phyloP scores from a whole-genome alignment of 2,113 vertebrate species.

The Nothocercus julius region DNA sequence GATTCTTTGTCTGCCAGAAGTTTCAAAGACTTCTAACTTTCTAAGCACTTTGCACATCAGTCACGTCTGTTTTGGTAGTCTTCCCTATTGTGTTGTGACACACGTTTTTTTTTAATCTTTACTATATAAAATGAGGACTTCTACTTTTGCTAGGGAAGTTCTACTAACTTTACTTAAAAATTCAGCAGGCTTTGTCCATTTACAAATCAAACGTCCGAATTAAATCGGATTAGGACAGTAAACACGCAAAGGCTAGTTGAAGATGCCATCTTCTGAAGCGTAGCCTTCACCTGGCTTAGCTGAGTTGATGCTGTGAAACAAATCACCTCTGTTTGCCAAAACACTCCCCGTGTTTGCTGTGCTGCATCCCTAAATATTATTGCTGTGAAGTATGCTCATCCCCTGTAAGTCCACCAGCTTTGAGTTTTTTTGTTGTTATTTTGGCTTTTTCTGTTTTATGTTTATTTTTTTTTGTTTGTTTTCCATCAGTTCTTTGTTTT shows the following conservation, averaged over 20 bases:
- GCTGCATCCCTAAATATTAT: background rate
- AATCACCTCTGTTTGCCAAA: background rate
- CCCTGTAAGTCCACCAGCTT: background rate
- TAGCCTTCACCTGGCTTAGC: background rate
- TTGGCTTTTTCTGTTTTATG: too few species aligned
- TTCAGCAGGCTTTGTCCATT: background rate
- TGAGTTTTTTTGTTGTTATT: too few species aligned
- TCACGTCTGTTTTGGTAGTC: background rate
- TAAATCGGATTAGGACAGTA: background rate
- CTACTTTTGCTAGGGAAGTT: background rate
- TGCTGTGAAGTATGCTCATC: background rate
- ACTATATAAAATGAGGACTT: background rate
- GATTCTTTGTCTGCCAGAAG: background rate
- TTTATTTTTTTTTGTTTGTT: too few species aligned
- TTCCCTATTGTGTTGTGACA: background rate
- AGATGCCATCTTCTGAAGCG: background rate
- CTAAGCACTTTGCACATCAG: background rate
- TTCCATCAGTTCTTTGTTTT: too few species aligned
- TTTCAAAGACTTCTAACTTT: conserved; percentile 1
- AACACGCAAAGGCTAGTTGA: background rate
- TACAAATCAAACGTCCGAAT: background rate
- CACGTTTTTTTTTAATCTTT: background rate
- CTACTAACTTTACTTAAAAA: background rate
- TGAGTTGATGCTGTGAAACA: background rate
- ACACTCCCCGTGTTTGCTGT: background rate